Evolutionary conservation across 2,888 invertebrate genomes (phyloP).

Genomic region (Tipula vernalis): DNA sequence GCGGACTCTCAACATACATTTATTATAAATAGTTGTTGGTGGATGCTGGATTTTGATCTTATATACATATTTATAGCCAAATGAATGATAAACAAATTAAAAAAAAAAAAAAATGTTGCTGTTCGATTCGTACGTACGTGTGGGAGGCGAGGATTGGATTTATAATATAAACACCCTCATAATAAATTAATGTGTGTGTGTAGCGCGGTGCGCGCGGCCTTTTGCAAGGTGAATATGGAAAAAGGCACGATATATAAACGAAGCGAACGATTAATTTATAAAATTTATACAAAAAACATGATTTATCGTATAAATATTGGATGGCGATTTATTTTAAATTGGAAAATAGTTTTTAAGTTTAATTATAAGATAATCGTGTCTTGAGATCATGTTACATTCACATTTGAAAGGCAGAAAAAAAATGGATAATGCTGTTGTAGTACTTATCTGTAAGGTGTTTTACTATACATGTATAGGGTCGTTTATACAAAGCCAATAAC

Average conservation of each 20-base stretch:
- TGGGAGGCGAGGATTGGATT: not conserved
- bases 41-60: not conserved
- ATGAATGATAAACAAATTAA: conserved; percentile 4
- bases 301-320: not conserved
- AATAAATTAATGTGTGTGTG: not conserved
- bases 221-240: not conserved
- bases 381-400: not conserved
- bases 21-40: not conserved
- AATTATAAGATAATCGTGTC: not conserved
- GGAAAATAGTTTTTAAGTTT: not conserved
- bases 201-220: not conserved
- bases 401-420: not conserved
- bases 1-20: not conserved
- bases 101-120: not conserved
- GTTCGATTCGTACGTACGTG: not conserved
- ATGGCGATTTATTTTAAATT: not conserved
- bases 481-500: not conserved
- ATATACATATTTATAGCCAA: not conserved
- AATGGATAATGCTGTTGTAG: too few species aligned
- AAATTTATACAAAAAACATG: not conserved
- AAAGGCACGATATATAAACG: not conserved
- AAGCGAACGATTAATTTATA: not conserved
- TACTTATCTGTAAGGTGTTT: not conserved
- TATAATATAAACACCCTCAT: not conserved
- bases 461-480: not conserved